phyloP scores from a whole-genome alignment of 2,797 vertebrate genomes.

The Scomberomorus guttatus region DNA sequence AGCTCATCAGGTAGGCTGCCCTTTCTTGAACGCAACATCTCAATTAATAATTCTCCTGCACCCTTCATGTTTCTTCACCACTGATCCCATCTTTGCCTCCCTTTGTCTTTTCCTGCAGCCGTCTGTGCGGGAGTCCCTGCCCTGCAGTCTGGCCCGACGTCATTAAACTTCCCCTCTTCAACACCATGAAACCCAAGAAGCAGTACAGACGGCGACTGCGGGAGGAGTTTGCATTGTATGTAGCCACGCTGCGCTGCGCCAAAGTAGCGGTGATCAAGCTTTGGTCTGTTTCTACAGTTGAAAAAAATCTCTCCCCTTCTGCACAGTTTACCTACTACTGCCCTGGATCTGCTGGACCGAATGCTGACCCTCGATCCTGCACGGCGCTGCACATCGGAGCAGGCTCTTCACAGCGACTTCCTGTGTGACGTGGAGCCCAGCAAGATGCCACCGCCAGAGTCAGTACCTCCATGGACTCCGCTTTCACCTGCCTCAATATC shows the following conservation, averaged over 20 bases:
- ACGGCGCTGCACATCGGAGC: conserved; percentile 95
- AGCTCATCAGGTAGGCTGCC: conserved; percentile 93
- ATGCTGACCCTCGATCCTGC: conserved; percentile 98
- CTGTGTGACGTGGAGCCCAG: conserved; percentile 94
- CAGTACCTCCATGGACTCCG: conserved; percentile 77
- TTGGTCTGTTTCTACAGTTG: conserved; percentile 1
- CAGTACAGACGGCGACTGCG: conserved; percentile 95
- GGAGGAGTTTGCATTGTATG: conserved; percentile 98
- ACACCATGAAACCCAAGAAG: conserved; percentile 99
- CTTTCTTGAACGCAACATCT: neutral
- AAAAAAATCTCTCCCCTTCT: conserved; percentile 15
- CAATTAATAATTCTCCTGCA: neutral
- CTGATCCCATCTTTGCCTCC: neutral
- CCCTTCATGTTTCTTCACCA: neutral
- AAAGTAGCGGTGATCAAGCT: neutral
- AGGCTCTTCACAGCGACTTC: conserved; percentile 94
- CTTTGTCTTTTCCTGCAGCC: conserved; percentile 80
- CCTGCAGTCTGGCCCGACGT: conserved; percentile 98
- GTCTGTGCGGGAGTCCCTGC: conserved; percentile 96
- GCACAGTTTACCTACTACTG: conserved; percentile 89
- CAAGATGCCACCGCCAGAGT: conserved; percentile 99
- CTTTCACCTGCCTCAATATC: conserved; percentile 5
- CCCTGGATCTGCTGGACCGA: conserved; percentile 95
- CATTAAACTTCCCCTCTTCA: conserved; percentile 98
- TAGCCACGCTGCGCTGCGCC: conserved; percentile 18